phyloP scores from a whole-genome alignment of 2,113 vertebrate genomes.

The Synodontis membranacea region DNA sequence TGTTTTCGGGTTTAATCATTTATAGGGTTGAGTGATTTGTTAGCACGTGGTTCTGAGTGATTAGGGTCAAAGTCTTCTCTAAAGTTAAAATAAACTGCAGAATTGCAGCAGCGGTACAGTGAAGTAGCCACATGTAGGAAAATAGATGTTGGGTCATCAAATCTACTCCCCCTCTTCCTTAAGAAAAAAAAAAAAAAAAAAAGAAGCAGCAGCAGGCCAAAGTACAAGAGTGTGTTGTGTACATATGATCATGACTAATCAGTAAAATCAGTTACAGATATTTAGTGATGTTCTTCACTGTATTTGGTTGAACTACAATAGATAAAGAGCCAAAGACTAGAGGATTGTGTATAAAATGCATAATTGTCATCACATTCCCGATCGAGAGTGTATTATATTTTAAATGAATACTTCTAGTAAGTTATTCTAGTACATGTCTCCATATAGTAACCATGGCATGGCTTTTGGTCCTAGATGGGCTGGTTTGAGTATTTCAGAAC shows the following conservation, averaged over 20 bases:
- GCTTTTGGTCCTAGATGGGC: not conserved
- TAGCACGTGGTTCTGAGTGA: not conserved
- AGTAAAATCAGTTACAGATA: not conserved
- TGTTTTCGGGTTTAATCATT: slow-evolving; percentile 31
- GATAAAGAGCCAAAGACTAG: not conserved
- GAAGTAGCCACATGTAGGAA: not conserved
- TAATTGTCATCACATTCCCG: not conserved
- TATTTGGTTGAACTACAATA: not conserved
- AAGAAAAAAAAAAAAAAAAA: not conserved
- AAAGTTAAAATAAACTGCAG: not conserved
- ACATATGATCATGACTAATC: not conserved
- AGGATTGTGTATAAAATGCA: not conserved
- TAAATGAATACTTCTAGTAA: not conserved
- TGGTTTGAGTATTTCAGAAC: not conserved
- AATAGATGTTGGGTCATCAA: not conserved
- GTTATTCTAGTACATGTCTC: not conserved
- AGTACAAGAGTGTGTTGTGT: not conserved
- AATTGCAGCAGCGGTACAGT: not conserved
- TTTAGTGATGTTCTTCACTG: not conserved
- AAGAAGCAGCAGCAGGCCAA: not conserved
- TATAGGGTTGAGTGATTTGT: not conserved
- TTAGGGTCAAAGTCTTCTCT: slow-evolving; percentile 24
- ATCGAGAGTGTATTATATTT: not conserved
- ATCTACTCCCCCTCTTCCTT: not conserved
- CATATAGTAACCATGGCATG: not conserved